These are phyloP conservation scores for Neomonachus schauinslandi DNA, from an alignment of 2,113 vertebrate genomes.

Conservation along the genomic window DNA sequence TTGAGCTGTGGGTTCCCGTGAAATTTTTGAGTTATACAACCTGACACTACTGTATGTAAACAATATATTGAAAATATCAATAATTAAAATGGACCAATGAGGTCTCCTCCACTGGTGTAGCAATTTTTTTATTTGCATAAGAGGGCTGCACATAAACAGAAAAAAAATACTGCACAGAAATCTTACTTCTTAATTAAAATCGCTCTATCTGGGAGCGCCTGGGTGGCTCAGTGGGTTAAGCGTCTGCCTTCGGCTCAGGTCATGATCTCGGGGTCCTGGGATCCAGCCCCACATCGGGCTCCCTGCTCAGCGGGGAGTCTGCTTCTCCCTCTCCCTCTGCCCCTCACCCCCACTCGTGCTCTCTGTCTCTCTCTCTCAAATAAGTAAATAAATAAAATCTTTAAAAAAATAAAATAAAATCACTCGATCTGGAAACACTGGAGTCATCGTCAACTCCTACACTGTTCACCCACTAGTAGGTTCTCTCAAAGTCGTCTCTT, in stretches of 20 bases:
- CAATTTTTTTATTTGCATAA: neutral
- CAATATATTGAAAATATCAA: slow-evolving; percentile 13
- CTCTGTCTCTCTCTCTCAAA: no score
- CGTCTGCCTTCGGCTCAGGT: neutral
- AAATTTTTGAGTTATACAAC: neutral
- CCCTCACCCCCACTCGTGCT: neutral
- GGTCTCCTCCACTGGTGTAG: neutral
- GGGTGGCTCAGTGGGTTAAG: neutral
- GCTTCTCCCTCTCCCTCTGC: neutral
- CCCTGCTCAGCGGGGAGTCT: neutral
- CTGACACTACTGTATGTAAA: neutral
- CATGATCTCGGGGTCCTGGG: neutral
- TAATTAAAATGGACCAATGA: slow-evolving; percentile 1
- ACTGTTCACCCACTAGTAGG: neutral
- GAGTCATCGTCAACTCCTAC: neutral
- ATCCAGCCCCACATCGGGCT: neutral
- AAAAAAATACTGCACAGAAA: neutral
- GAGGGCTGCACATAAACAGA: neutral
- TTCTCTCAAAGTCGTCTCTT: neutral
- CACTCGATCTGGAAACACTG: neutral
- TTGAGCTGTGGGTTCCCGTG: neutral
- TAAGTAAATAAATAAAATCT: no score
- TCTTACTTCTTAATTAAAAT: neutral
- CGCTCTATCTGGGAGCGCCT: neutral
- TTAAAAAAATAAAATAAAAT: no score